phyloP scores from a whole-genome alignment of 2,113 vertebrate species.

The Neolamprologus sp. region DNA sequence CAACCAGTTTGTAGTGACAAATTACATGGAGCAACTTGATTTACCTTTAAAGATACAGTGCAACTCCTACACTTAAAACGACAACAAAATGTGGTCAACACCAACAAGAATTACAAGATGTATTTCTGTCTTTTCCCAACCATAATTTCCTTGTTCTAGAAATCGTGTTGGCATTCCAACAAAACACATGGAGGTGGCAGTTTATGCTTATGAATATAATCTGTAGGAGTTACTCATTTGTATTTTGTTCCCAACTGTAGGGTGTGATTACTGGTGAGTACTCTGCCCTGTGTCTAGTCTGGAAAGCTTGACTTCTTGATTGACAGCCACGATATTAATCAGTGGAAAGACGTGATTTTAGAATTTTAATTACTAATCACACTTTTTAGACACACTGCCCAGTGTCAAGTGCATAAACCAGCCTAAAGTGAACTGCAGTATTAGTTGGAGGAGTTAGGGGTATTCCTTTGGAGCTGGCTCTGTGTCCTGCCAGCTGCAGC shows the following conservation, averaged over 20 bases:
- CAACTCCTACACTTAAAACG: not conserved
- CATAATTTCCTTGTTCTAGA: not conserved
- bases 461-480: conserved; percentile 33
- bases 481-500: conserved; percentile 13
- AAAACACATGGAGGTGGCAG: not conserved
- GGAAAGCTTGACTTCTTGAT: not conserved
- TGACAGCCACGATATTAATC: not conserved
- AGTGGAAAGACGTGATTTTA: not conserved
- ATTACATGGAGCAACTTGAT: not conserved
- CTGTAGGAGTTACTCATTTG: not conserved
- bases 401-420: not conserved
- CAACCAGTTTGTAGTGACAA: not conserved
- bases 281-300: not conserved
- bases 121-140: not conserved
- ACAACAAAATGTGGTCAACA: not conserved
- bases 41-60: not conserved
- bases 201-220: not conserved
- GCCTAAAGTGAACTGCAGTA: not conserved
- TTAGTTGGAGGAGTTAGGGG: not conserved
- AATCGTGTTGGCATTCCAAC: not conserved
- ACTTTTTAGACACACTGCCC: not conserved
- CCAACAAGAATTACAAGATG: not conserved
- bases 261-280: not conserved
- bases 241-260: not conserved
- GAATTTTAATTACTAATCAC: not conserved